phyloP scores from a whole-genome alignment of 2,797 vertebrate species.

The Rhynchonycteris naso region DNA sequence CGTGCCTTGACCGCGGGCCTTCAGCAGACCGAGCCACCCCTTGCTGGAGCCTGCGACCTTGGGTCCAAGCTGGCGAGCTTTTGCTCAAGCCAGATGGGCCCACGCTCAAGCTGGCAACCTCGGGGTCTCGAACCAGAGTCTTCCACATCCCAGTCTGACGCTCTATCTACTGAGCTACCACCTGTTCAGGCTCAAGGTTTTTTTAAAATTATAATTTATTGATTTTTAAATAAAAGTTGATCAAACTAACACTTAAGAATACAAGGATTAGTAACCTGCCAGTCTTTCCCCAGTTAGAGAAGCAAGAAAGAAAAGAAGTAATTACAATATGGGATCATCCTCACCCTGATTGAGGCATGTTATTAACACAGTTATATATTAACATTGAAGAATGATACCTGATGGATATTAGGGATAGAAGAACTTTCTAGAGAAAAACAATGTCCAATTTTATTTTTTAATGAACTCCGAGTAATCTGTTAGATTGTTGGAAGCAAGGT shows the following conservation, averaged over 20 bases:
- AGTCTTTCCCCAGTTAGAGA: background rate
- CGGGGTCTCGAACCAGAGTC: no score
- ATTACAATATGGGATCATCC: background rate
- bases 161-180: no score
- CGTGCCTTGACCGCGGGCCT: no score
- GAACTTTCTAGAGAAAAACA: background rate
- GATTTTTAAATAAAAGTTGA: background rate
- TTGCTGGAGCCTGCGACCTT: no score
- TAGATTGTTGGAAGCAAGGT: background rate
- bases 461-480: background rate
- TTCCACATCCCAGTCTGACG: no score
- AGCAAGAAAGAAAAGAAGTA: background rate
- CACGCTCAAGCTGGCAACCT: no score
- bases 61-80: no score
- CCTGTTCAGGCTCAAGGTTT: no score
- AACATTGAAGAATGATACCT: background rate
- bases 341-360: background rate
- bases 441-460: background rate
- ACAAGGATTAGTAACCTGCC: background rate
- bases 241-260: background rate
- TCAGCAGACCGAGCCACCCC: no score
- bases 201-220: background rate
- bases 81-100: no score
- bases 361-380: background rate
- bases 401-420: background rate